Evolutionary conservation across 1,140 invertebrate genomes (phyloP).

Genomic region (Drosophila ficusphila): DNA sequence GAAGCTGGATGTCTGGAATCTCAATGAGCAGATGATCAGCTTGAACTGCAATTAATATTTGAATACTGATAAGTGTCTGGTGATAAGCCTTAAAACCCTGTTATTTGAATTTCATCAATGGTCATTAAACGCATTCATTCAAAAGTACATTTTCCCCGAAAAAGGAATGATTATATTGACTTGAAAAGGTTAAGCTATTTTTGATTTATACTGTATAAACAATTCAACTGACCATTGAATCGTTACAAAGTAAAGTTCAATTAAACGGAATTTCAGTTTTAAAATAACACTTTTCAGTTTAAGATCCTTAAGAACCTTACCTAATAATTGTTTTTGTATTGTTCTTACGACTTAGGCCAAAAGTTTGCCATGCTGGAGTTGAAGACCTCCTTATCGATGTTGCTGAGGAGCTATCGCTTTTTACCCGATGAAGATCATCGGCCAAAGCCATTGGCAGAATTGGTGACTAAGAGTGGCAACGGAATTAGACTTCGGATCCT

Average conservation of each 20-base stretch:
- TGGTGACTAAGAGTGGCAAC: constrained; percentile 83
- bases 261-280: not conserved
- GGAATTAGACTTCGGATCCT: constrained; percentile 79
- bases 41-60: not conserved
- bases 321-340: not conserved
- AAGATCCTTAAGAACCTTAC: too few species aligned
- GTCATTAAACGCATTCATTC: too few species aligned
- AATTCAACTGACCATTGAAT: not conserved
- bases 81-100: too few species aligned
- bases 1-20: not conserved
- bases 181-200: too few species aligned
- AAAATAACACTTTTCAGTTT: not conserved
- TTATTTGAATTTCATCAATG: too few species aligned
- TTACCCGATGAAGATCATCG: constrained; percentile 67
- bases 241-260: not conserved
- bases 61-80: not conserved
- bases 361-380: constrained; percentile 85
- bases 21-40: not conserved
- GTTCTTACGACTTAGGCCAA: constrained; percentile 69
- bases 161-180: too few species aligned
- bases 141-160: too few species aligned
- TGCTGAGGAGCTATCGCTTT: constrained; percentile 82
- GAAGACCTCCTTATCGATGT: constrained; percentile 83
- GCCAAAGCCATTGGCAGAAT: constrained; percentile 69
- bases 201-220: too few species aligned